Evolutionary conservation across 2,113 vertebrate species (phyloP), one percentile per base, ranked within the genome.

Genomic region (Cynocephalus volans): DNA sequence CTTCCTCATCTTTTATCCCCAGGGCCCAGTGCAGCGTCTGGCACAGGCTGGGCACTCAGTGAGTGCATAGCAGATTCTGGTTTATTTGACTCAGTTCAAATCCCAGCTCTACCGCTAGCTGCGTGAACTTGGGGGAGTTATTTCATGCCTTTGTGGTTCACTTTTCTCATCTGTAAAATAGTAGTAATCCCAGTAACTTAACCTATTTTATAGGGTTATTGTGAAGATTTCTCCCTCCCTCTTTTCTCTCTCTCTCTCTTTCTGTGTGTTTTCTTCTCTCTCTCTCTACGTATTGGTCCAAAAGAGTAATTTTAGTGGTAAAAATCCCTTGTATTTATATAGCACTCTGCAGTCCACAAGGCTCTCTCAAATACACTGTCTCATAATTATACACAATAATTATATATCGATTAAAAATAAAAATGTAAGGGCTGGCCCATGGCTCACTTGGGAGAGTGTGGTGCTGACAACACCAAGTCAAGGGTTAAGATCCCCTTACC

Each of bases 121-220:
- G 14, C 76, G 41, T 85, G 45, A 67, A 80, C 3, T 14, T 50
- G 17, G 56, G 48, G 8, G 36, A 36, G 24, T 17, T 69, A 72
- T n/a, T 62, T 72, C 58, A 52, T 19, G n/a, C 2, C 18, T 89
- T 50, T 21, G 69, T 26, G 18, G 3, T 52, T 84, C 64, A 52
- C 19, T 41, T 54, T 76, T 93, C 36, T 92, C 23, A 48, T 77
- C 90, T 96, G 26, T 84, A 84, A 90, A 98, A 60, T 70, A 65
- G 58, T 31, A 73, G 26, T 54, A 36, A 76, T 64, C 28, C 76
- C 36, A 75, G 75, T 65, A 31, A 75, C 54, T 41, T 58, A 33
- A 75, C 54, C 50, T 58, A 33, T 90, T 86, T 88, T 8, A n/a
- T 26, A 70, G 33, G 45, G 36, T 76, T 77, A 58, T 31, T 12